Base-by-base conservation (phyloP, 2,888 invertebrate species). In the Oxytorus armatus region DNA sequence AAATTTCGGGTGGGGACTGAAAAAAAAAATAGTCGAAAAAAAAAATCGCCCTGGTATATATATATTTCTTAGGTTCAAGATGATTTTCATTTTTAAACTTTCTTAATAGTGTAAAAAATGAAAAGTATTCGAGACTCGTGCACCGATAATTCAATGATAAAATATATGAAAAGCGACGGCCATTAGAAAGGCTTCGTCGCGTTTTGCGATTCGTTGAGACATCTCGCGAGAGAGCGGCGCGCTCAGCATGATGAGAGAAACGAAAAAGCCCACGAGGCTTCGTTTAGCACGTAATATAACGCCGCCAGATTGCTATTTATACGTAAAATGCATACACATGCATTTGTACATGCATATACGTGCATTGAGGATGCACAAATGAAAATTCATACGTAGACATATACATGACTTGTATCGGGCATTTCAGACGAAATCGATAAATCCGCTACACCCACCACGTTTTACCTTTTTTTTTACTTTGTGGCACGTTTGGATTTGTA, bases 201-300 rank as follows among this genome's bases (percentile, higher is more conserved):
- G 77, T 83, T 84, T 83, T 77, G 82, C 75, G 78, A 79, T 83
- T 81, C 83, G 82, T 82, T 78, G 72, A n/a, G 59, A 69, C 23
- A 49, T 42, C 61, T 68, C n/a, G 42, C 29, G 63, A 44, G 72
- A 59, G 33, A 10, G 44, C 36, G 33, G 11, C 14, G 14, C 16
- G n/a, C n/a, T n/a, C n/a, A n/a, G n/a, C n/a, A 36, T n/a, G 33
- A 57, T 47, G 44, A 23, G 36, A 57, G 36, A 47, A 36, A 16
- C 63, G 29, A 73, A 55, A 53, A 51, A 49, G 51, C 61, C 76
- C 70, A 72, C 82, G 82, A 83, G 80, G 83, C 85, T 86, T 85
- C 86, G 83, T 86, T 86, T 86, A 86, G 84, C 86, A 86, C 85
- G 85, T 86, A 86, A 86, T 86, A 85, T 85, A 86, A 86, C 83